Base-by-base conservation (phyloP, 2,888 invertebrate species). In the Aquatica leii region DNA sequence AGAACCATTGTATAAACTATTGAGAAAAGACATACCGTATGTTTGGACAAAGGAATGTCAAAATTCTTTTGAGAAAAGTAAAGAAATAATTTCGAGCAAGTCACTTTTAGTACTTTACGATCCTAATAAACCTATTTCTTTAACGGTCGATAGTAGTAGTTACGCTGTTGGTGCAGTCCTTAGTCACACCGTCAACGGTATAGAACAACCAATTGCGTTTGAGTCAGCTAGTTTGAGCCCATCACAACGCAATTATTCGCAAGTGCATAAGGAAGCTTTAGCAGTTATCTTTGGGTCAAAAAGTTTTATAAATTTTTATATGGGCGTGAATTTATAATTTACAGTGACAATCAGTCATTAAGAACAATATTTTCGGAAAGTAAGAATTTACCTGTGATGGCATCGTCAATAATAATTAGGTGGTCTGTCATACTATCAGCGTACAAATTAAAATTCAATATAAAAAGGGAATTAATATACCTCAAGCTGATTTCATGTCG, bases 351-450 rank as follows among this genome's bases (percentile, higher is more conserved):
- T 48, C 8, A 57, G 18, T 12, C 49, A 15, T 49, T 57, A 24
- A 18, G 21, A 15, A 31, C 46, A 17, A 48, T 57, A 24, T 49
- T 49, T 48, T 17, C 20, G 6, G 31, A 24, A 34, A 57, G 31
- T 15, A 57, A 48, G 14, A 43, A 24, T 31, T 11, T 57, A 11
- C 57, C 57, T 9, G 11, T 34, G 12, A 49, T 57, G 24, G 48
- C 57, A 31, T 21, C 49, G 12, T 31, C 17, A 4, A 11, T 48
- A n/a, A 8, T 57, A 31, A 14, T 14, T 18, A 4, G 49, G 15
- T 57, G 57, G 57, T 12, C 57, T 24, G 31, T 57, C n/a, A 49
- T 49, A 12, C 31, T 49, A 1, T 57, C 57, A 9, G 46, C 31
- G 5, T 57, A 57, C 4, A 49, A 49, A 8, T 55, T 43, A 14